These are phyloP conservation scores for Rhegmatorhina hoffmannsi DNA, from an alignment of 2,113 vertebrate species.

Conservation along the genomic window DNA sequence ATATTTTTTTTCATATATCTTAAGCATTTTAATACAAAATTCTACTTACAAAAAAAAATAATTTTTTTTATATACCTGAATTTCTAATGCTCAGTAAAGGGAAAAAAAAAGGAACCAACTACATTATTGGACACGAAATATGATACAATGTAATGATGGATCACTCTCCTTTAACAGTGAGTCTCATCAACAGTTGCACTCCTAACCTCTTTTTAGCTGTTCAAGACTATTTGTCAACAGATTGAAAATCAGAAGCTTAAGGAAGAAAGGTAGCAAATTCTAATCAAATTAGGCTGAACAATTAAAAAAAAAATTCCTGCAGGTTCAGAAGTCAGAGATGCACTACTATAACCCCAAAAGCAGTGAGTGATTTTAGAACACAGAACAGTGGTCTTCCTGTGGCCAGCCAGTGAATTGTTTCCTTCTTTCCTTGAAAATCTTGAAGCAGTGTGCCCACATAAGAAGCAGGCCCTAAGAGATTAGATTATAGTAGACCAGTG, in stretches of 20 bases:
- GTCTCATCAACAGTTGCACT: not conserved
- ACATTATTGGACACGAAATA: not conserved
- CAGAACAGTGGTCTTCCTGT: not conserved
- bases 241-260: not conserved
- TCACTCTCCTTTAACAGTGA: not conserved
- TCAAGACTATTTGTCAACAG: not conserved
- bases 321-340: not conserved
- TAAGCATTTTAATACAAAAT: not conserved
- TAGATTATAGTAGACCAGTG: not conserved
- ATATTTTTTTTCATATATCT: not conserved
- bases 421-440: not conserved
- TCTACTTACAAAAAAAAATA: not conserved
- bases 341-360: not conserved
- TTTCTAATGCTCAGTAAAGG: not conserved
- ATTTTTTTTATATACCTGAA: not conserved
- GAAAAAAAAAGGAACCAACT: not conserved
- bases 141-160: not conserved
- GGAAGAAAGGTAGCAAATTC: not conserved
- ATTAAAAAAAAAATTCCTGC: not conserved
- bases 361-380: not conserved
- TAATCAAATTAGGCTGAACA: not conserved
- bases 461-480: not conserved
- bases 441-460: not conserved
- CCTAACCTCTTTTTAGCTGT: not conserved
- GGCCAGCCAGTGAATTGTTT: not conserved